Conservation (phyloP, 2,797 vertebrate species). For the Parauchenoglanis ngamensis region DNA sequence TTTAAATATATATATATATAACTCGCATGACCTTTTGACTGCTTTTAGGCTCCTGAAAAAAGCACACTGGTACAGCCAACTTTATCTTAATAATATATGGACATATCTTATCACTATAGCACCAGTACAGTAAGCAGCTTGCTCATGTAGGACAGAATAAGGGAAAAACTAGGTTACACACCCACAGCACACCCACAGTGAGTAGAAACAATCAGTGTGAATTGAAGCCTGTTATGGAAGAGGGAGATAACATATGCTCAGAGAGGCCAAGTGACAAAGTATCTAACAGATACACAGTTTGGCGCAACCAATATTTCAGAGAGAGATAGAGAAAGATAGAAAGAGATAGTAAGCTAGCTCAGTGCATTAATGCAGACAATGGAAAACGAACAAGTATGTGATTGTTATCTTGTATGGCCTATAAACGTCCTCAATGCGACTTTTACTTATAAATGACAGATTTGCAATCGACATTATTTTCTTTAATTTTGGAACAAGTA, state of each 20-base stretch:
- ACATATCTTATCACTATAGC: neutral
- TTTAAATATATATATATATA: too few relatives aligned
- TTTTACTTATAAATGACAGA: neutral
- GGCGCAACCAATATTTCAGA: neutral
- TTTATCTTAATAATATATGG: neutral
- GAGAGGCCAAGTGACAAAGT: neutral
- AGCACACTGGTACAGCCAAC: neutral
- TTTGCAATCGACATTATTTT: neutral
- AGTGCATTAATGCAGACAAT: neutral
- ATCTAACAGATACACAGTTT: neutral
- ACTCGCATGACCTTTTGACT: neutral
- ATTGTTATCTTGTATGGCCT: neutral
- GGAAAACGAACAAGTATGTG: neutral
- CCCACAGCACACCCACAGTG: neutral
- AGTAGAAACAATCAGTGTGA: conserved; percentile 3
- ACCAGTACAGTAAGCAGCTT: neutral
- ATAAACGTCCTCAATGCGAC: neutral
- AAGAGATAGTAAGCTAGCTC: neutral
- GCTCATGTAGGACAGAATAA: neutral
- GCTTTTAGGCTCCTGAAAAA: neutral
- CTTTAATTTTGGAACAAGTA: neutral
- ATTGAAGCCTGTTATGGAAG: neutral
- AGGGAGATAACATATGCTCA: neutral
- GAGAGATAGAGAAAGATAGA: neutral
- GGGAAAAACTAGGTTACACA: conserved; percentile 2